Conservation (phyloP, 2,113 vertebrate species). For the Poicephalus meyeri region DNA sequence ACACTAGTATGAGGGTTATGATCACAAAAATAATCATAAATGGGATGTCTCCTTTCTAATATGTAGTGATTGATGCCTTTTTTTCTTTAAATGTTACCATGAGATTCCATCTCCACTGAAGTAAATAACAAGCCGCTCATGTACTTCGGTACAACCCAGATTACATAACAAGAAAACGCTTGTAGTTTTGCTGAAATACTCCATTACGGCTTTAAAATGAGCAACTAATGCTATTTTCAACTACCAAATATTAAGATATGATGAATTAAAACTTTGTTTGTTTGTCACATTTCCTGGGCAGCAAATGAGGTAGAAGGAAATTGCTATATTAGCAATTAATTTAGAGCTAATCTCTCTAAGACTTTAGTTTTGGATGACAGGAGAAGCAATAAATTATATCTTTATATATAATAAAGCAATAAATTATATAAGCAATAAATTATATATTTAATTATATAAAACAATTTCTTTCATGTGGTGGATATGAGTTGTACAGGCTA, state of each 20-base stretch:
- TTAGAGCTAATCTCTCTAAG: neutral
- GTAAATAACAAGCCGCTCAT: neutral
- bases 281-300: neutral
- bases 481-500: neutral
- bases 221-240: neutral
- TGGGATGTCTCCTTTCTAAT: neutral
- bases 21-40: neutral
- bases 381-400: neutral
- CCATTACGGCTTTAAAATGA: neutral
- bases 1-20: neutral
- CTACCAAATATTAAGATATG: neutral
- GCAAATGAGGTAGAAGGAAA: constrained; percentile 21
- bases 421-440: neutral
- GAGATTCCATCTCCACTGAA: neutral
- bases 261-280: neutral
- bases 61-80: neutral
- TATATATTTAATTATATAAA: constrained; percentile 11
- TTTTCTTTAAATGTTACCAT: neutral
- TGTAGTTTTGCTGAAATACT: neutral
- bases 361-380: neutral
- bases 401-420: too few species aligned
- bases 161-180: neutral
- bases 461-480: neutral
- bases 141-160: neutral
- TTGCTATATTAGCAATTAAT: constrained; percentile 16